phyloP scores from a whole-genome alignment of 2,888 invertebrate species.

The Eupithecia exiguata region DNA sequence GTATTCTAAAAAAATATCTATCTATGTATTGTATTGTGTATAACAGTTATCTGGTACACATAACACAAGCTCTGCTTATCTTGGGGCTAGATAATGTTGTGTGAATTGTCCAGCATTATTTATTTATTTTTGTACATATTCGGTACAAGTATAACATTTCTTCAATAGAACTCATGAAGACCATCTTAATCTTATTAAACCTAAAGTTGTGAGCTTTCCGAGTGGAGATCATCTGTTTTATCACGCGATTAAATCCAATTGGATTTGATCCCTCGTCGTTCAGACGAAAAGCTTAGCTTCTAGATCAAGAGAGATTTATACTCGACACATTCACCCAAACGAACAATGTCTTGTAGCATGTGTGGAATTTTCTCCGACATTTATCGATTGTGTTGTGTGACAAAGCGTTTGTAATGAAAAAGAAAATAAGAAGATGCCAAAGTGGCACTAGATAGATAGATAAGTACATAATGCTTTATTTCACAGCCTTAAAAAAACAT shows the following conservation, averaged over 20 bases:
- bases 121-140: too few species aligned
- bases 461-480: too few species aligned
- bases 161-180: constrained; percentile 16
- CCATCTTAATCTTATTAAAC: constrained; percentile 31
- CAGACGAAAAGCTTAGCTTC: constrained; percentile 47
- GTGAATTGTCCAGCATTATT: too few species aligned
- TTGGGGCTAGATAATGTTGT: too few species aligned
- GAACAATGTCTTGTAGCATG: constrained; percentile 44
- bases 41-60: too few species aligned
- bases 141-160: neutral
- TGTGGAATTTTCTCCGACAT: constrained; percentile 41
- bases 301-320: constrained; percentile 52
- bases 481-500: too few species aligned
- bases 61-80: too few species aligned
- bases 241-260: constrained; percentile 52
- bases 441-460: too few species aligned
- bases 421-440: constrained; percentile 7
- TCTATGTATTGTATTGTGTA: too few species aligned
- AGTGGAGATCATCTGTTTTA: constrained; percentile 40
- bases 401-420: constrained; percentile 1
- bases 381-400: constrained; percentile 25
- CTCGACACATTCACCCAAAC: constrained; percentile 47
- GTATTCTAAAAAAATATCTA: too few species aligned
- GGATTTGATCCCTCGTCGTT: constrained; percentile 50
- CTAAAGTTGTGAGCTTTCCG: constrained; percentile 32